Conservation (phyloP, 1,140 invertebrate species). For the Dreissena polymorpha region DNA sequence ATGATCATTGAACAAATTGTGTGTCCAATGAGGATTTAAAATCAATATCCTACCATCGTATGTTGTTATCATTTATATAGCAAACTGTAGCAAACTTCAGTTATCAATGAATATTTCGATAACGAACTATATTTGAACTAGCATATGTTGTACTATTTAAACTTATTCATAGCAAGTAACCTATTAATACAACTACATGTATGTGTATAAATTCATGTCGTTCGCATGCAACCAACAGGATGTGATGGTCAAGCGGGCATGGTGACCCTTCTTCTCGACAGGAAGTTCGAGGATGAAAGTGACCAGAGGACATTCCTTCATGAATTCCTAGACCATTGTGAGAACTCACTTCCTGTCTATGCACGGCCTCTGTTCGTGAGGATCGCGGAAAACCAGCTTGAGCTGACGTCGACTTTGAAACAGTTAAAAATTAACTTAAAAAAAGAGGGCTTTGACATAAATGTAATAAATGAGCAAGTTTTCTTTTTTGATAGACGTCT, state of each 20-base stretch:
- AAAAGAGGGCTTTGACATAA: slow-evolving; percentile 92
- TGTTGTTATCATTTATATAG: too few species aligned
- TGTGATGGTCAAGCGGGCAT: slow-evolving; percentile 71
- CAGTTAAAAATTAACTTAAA: slow-evolving; percentile 83
- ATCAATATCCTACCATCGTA: too few species aligned
- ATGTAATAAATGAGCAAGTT: slow-evolving; percentile 87
- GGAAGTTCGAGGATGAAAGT: background rate
- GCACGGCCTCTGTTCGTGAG: slow-evolving; percentile 93
- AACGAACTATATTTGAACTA: too few species aligned
- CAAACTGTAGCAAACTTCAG: too few species aligned
- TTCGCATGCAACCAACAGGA: slow-evolving; percentile 40
- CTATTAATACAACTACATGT: too few species aligned
- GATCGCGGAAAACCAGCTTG: slow-evolving; percentile 78
- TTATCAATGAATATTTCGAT: too few species aligned
- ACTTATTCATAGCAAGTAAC: too few species aligned
- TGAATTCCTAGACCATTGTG: slow-evolving; percentile 63
- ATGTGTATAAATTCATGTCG: too few species aligned
- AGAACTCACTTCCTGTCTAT: slow-evolving; percentile 87
- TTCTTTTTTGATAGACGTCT: slow-evolving; percentile 84
- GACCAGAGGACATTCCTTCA: slow-evolving; percentile 35
- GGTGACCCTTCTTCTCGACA: slow-evolving; percentile 60
- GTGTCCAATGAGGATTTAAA: too few species aligned
- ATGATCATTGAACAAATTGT: too few species aligned
- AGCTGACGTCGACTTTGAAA: slow-evolving; percentile 71
- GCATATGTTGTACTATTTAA: too few species aligned